Evolutionary conservation across 2,113 vertebrate genomes (phyloP), one percentile per base, ranked within the genome.

Genomic region (Eonycteris spelaea): DNA sequence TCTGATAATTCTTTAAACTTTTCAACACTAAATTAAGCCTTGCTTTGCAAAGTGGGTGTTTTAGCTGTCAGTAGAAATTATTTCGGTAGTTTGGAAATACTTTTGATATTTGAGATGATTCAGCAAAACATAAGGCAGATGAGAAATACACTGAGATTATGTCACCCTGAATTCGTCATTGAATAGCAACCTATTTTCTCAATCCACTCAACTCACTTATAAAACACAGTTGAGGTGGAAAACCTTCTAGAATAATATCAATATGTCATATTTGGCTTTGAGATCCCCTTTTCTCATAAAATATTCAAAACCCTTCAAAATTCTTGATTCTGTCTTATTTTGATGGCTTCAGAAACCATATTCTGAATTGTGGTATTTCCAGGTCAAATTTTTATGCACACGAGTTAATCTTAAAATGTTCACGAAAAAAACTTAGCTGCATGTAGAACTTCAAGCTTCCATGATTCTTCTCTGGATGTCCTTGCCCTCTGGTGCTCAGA

Each of bases 301-400:
- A 92, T 48, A 22, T 35, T 89, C 77, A 45, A 86, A 84, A 2
- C 82, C 35, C 35, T 71, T 89, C 70, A 18, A 77, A 53, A 40
- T 68, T 93, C 51, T 45, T 93, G 24, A 83, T 40, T 90, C 19
- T 33, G 10, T 75, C 53, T 78, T 71, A 57, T 78, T 86, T 82
- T 55, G 59, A 83, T 86, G 70, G 21, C 63, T 91, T 93, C 57
- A 96, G 74, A 74, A 94, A 57, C 24, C 30, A n/a, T 63, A 91
- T 85, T 92, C 71, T 83, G 14, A 96, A 78, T 18, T 71, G 26
- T 61, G 74, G 33, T 63, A 90, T 90, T 73, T 86, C 35, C 38
- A 86, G 21, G 73, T 53, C 85, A 70, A 86, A 93, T 33, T 82
- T 86, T 48, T 73, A 86, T 35, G 14, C 51, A 82, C 12, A 87